A percentile compares a stretch with the other conserved stretches of the same genome.
Conservation (phyloP, 2,797 vertebrate genomes). For the Botia almorhae region DNA sequence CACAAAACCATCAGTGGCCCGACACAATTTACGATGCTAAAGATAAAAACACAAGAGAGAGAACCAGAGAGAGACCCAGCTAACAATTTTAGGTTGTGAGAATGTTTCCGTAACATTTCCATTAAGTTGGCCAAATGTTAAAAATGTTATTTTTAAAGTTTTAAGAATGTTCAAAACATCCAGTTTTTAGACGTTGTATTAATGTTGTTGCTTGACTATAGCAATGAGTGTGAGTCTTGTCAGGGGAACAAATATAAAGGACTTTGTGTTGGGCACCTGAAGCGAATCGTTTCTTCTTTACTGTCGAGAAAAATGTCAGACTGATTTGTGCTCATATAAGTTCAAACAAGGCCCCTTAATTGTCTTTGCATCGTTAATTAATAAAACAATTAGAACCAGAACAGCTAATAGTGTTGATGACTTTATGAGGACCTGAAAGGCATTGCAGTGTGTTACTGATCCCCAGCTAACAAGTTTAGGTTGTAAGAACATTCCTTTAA, state of each 20-base stretch:
- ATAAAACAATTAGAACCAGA: constrained; percentile 30
- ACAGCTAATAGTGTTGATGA: constrained; percentile 15
- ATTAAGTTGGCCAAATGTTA: too few species aligned
- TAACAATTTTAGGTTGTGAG: too few species aligned
- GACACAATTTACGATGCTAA: constrained; percentile 39
- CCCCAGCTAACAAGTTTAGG: too few species aligned
- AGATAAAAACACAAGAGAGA: constrained; percentile 17
- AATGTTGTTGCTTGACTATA: too few species aligned
- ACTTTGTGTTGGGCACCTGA: constrained; percentile 8
- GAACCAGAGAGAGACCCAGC: too few species aligned
- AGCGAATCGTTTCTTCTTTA: constrained; percentile 1
- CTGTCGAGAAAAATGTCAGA: constrained; percentile 25
- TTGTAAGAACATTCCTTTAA: too few species aligned
- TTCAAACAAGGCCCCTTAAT: constrained; percentile 20
- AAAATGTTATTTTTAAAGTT: too few species aligned
- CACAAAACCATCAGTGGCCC: constrained; percentile 48
- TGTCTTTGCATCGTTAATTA: constrained; percentile 28
- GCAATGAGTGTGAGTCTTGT: neutral
- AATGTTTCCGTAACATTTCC: too few species aligned
- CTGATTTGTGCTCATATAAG: constrained; percentile 11
- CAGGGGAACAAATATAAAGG: neutral
- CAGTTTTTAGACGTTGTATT: too few species aligned
- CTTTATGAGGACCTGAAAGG: constrained; percentile 23
- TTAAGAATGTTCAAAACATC: too few species aligned
- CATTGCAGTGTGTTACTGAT: neutral